Evolutionary conservation across 2,113 vertebrate species (phyloP).

Genomic region (Coptodon bakossiorum): DNA sequence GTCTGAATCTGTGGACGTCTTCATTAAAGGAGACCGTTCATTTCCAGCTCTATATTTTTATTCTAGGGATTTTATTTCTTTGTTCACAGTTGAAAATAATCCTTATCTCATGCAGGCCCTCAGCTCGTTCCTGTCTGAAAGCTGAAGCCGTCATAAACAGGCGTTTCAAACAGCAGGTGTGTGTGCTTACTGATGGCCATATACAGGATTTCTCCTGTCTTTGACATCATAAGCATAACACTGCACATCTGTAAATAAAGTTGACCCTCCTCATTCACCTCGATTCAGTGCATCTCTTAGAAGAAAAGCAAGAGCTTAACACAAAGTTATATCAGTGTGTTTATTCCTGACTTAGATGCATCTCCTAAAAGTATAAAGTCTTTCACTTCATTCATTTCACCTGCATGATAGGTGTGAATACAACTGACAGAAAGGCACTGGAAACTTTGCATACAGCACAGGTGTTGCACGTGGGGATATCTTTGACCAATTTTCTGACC

Average conservation of each 20-base stretch:
- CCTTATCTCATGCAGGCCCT: background rate
- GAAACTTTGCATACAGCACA: background rate
- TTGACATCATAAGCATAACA: background rate
- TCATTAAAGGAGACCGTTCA: background rate
- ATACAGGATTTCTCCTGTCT: background rate
- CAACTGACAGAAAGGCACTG: background rate
- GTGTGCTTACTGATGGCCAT: background rate
- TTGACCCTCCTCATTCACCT: background rate
- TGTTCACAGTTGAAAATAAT: background rate
- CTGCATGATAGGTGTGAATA: rapidly evolving
- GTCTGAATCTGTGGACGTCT: background rate
- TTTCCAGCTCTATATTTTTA: background rate
- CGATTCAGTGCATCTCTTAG: background rate
- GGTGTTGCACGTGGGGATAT: background rate
- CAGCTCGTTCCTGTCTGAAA: background rate
- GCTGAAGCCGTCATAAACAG: background rate
- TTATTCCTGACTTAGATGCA: background rate
- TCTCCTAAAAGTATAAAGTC: background rate
- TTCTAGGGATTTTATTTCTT: background rate
- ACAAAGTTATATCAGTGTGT: background rate
- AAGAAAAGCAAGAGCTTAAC: background rate
- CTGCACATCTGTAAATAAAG: background rate
- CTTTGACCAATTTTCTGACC: background rate
- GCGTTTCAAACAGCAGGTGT: background rate
- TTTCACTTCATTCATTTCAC: background rate